Evolutionary conservation across 2,113 vertebrate genomes (phyloP), one percentile per base, ranked within the genome.

Genomic region (Phasianus colchicus): DNA sequence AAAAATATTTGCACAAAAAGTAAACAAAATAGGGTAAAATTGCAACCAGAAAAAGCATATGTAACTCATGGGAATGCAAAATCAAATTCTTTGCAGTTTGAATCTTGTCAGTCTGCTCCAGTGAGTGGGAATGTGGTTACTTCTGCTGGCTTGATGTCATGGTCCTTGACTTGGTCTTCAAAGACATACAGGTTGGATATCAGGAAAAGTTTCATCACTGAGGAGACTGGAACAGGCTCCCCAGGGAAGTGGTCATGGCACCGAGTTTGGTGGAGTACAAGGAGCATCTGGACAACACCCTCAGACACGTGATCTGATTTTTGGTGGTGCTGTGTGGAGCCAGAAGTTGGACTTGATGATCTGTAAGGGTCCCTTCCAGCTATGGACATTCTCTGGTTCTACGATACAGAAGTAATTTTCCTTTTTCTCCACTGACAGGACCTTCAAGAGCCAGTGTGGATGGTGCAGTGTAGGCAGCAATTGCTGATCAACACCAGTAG

Each of bases 121-220:
- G 58, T 55, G 20, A 73, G 5, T 38, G 27, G 24, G 13, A 42
- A 5, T 54, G 64, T 77, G 8, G 30, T 66, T 32, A 36, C 5
- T 9, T 38, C 67, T 0, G 0, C 3, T 20, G 27, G 4, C 25
- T 25, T 77, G 72, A 66, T 50, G 21, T 10, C 2, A 50, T 1
- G 55, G 5, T 86, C n/a, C 40, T 48, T 38, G 55, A 2, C 3
- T 2, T 2, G 8, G 6, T 47, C 36, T 55, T 7, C 29, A 34
- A 80, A 67, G 58, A 50, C 7, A 75, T 29, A 32, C 27, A 30
- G 27, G 52, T 54, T 54, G 52, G 27, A 52, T 52, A 52, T 15
- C 50, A 52, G 50, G 50, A 54, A 30, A 54, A 29, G 52, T 9
- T 54, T 30, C 48, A 13, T 25, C 48, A 13, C 48, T 50, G 48